These are phyloP conservation scores for Nomada fabriciana DNA, from an alignment of 2,888 invertebrate species.

Conservation along the genomic window DNA sequence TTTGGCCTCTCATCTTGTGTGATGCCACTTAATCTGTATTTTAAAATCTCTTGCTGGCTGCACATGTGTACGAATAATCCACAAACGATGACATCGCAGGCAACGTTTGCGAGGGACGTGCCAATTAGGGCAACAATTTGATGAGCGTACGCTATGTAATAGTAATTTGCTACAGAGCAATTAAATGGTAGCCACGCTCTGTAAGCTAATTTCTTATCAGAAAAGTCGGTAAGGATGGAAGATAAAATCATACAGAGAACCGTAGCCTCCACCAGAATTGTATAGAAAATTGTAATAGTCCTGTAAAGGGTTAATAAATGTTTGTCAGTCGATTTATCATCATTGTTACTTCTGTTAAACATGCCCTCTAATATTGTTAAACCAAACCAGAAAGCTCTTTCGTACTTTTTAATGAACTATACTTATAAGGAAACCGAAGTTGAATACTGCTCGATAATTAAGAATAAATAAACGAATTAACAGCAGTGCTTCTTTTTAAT, in stretches of 20 bases:
- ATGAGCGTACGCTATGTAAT: constrained; percentile 61
- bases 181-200: constrained; percentile 67
- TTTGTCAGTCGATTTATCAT: background rate
- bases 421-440: background rate
- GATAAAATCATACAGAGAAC: constrained; percentile 41
- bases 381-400: no score
- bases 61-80: constrained; percentile 70
- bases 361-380: no score
- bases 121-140: constrained; percentile 60
- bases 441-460: background rate
- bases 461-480: background rate
- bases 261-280: constrained; percentile 42
- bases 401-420: background rate
- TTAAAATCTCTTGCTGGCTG: constrained; percentile 73
- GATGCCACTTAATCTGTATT: constrained; percentile 31
- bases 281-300: constrained; percentile 41
- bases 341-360: no score
- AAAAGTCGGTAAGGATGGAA: constrained; percentile 41
- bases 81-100: constrained; percentile 72
- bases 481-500: no score
- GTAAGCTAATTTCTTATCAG: constrained; percentile 31
- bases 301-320: constrained; percentile 31
- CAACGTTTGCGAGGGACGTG: constrained; percentile 66
- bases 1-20: background rate
- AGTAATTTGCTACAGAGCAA: constrained; percentile 25